Base-by-base conservation (phyloP, 2,888 invertebrate genomes). In the Agonopterix arenella region DNA sequence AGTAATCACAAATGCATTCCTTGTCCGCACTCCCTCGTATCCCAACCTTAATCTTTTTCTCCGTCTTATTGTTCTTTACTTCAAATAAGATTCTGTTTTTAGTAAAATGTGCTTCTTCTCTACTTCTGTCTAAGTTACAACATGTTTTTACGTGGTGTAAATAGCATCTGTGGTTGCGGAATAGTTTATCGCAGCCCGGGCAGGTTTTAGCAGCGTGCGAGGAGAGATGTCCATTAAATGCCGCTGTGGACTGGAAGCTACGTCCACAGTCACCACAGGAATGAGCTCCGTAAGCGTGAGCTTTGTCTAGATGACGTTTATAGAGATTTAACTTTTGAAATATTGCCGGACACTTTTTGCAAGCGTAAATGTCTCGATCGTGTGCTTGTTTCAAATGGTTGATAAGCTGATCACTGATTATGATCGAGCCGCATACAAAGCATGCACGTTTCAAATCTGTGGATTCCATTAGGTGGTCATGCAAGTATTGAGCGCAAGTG, bases 251-350 rank as follows among this genome's bases (percentile, higher is more conserved):
- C 37, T 68, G 62, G 49, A 85, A 86, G 10, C 59, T 76, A 0
- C 75, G 68, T 0, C 85, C 84, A 44, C 86, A 88, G 28, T 85
- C 85, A 0, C 77, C 77, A 55, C 86, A 86, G 0, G 70, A 75
- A 40, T 71, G 72, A 0, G 62, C 61, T 0, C 82, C 78, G 0
- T 59, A 57, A 0, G 66, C 51, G 51, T 86, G 86, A 0, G 72
- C 75, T 47, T 64, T 67, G 0, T 52, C 18, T 28, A 71, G 47
- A 56, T 88, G 86, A 4, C 55, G 51, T 2, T 54, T 56, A 48
- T 64, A 76, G 38, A 71, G 66, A 2, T 60, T 57, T 1, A 54
- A 50, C 5, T 70, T 61, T 0, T 58, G 53, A 2, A 80, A 68
- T 45, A 86, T 46, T 0, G 81, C 74, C 0, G 78, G 77, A 54